Evolutionary conservation across 2,888 invertebrate species (phyloP), one percentile per base, ranked within the genome.

Genomic region (Deilephila porcellus): DNA sequence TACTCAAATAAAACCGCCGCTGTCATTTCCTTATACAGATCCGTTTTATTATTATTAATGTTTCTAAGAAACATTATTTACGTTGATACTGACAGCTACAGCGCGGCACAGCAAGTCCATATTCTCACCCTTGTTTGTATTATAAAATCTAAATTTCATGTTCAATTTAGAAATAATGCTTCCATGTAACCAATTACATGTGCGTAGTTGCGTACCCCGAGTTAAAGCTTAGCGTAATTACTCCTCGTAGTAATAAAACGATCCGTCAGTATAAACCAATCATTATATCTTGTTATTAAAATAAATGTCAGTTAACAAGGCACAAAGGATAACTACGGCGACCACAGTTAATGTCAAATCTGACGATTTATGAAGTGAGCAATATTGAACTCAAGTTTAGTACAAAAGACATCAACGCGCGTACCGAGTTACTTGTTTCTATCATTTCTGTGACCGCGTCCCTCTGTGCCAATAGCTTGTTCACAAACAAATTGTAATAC

Each of bases 381-480:
- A 76, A 25, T 71, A 71, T 76, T 74, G 75, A 77, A 73, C 72
- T 67, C 52, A 74, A 72, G 74, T 73, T 72, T 76, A 73, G 75
- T 83, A 80, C 81, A 86, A 87, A 86, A 88, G 89, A 88, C 84
- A 81, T 89, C 87, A 89, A 89, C 88, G 88, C 85, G 86, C 82
- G 52, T 75, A 74, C 71, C 11, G 17, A 5, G 56, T 6, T 56
- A 56, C 17, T 45, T 34, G 34, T 32, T 3, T 53, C n/a, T 72
- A 11, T 3, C 14, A 19, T 37, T 56, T 67, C 52, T 67, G 52
- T 7, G 67, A 52, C 17, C 25, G 52, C 52, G 45, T 25, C 52
- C 45, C 25, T 64, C 20, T 20, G 45, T 45, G 17, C 37, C 8
- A 64, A 64, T 64, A 45, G 45, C 20, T 67, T 67, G 19, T 67